These are phyloP conservation scores for Psilanteris sp. DNA, from an alignment of 1,140 invertebrate species.

Conservation along the genomic window DNA sequence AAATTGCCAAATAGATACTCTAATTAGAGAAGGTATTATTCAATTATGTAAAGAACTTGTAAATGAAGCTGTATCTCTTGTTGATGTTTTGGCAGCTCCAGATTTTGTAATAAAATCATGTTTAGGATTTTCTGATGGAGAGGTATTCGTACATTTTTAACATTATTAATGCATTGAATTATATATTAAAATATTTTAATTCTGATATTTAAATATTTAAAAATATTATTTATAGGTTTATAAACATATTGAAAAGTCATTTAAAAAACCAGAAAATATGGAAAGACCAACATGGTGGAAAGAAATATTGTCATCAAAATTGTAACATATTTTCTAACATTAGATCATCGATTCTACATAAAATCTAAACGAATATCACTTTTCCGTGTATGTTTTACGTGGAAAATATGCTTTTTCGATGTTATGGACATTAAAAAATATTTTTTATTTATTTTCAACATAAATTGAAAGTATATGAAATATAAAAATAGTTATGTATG, in stretches of 20 bases:
- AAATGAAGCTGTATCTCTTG: slow-evolving; percentile 89
- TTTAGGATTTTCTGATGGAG: slow-evolving; percentile 90
- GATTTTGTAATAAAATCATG: slow-evolving; percentile 93
- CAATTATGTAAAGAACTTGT: slow-evolving; percentile 86
- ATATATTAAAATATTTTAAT: not conserved
- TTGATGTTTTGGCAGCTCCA: slow-evolving; percentile 92
- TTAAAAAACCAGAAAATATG: slow-evolving; percentile 85
- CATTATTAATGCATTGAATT: not conserved
- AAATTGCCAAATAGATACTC: slow-evolving; percentile 80
- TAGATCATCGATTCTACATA: too few relatives aligned
- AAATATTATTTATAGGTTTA: slow-evolving; percentile 83
- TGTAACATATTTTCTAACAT: slow-evolving; percentile 67
- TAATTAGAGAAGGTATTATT: slow-evolving; percentile 84
- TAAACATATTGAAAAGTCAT: slow-evolving; percentile 88
- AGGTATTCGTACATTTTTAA: slow-evolving; percentile 81
- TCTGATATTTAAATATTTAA: not conserved
- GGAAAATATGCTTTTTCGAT: too few relatives aligned
- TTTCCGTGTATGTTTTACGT: too few relatives aligned
- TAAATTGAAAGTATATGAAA: too few relatives aligned
- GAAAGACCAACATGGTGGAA: slow-evolving; percentile 89
- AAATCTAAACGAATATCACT: too few relatives aligned
- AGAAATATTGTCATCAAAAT: slow-evolving; percentile 81
- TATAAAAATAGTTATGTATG: too few relatives aligned
- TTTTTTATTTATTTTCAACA: too few relatives aligned
- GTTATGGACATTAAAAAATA: too few relatives aligned